A percentile compares a stretch with the other conserved stretches of the same genome.
phyloP scores from a whole-genome alignment of 92 coral and sea anemone species.

The Phymanthus crucifer region DNA sequence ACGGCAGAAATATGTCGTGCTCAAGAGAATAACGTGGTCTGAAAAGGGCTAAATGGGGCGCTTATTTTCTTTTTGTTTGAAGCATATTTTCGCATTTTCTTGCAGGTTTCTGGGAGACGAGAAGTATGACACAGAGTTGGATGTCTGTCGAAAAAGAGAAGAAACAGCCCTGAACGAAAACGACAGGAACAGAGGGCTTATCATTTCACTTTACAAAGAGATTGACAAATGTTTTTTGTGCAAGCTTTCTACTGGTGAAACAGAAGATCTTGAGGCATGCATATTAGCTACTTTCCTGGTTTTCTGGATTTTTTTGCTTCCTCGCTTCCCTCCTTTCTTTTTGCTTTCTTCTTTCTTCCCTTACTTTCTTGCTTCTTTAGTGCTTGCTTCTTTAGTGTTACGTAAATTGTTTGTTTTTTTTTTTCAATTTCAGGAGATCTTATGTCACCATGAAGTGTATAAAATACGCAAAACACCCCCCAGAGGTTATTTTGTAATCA shows the following conservation, averaged over 20 bases:
- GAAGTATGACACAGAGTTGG: background rate
- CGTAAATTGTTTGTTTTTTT: background rate
- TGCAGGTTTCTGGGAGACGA: background rate
- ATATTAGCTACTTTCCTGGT: background rate
- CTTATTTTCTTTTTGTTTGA: too few species aligned
- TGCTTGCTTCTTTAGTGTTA: too few species aligned
- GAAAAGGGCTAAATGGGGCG: too few species aligned
- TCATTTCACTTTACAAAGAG: background rate
- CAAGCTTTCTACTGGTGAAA: background rate
- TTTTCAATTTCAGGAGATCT: background rate
- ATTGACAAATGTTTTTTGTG: background rate
- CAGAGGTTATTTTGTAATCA: background rate
- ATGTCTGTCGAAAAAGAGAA: background rate
- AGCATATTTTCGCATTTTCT: background rate
- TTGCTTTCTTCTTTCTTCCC: too few species aligned
- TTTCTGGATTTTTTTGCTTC: too few species aligned
- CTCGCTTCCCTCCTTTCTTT: too few species aligned
- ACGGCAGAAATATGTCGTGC: too few species aligned
- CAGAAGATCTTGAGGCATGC: background rate
- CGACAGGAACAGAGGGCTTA: background rate
- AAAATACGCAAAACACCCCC: background rate
- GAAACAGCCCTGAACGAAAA: too few species aligned
- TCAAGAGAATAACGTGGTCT: too few species aligned
- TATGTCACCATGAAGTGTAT: background rate
- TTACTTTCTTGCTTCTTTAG: too few species aligned